Evolutionary conservation across 2,888 invertebrate species (phyloP).

Genomic region (Orthosia cruda): DNA sequence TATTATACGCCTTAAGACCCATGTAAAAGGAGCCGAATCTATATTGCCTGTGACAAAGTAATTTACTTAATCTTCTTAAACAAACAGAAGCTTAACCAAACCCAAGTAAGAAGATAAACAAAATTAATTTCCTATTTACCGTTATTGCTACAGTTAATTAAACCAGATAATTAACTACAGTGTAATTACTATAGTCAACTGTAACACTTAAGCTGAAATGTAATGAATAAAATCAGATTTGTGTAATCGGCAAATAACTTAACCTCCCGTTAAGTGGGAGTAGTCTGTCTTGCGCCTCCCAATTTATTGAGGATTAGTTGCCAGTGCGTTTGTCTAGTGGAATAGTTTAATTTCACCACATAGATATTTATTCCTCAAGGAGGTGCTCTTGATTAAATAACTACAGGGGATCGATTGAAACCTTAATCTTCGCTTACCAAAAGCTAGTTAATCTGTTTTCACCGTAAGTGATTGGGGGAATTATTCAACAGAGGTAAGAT

Average conservation of each 20-base stretch:
- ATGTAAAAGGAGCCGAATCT: too few relatives aligned
- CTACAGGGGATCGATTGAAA: background rate
- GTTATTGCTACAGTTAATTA: conserved; percentile 49
- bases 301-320: conserved; percentile 66
- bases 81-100: conserved; percentile 19
- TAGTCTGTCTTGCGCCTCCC: conserved; percentile 59
- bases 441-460: background rate
- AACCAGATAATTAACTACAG: conserved; percentile 46
- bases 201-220: conserved; percentile 54
- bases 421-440: background rate
- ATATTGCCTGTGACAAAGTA: background rate
- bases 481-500: background rate
- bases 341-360: conserved; percentile 37
- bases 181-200: conserved; percentile 60
- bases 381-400: background rate
- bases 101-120: conserved; percentile 23
- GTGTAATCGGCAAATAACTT: conserved; percentile 62
- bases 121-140: conserved; percentile 43
- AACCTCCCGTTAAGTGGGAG: conserved; percentile 55
- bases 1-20: too few relatives aligned
- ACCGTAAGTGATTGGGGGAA: background rate
- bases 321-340: conserved; percentile 24
- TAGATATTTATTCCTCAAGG: conserved; percentile 3
- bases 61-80: conserved; percentile 1
- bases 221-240: conserved; percentile 63